Evolutionary conservation across 2,113 vertebrate genomes (phyloP).

Genomic region (Arizona elegans): DNA sequence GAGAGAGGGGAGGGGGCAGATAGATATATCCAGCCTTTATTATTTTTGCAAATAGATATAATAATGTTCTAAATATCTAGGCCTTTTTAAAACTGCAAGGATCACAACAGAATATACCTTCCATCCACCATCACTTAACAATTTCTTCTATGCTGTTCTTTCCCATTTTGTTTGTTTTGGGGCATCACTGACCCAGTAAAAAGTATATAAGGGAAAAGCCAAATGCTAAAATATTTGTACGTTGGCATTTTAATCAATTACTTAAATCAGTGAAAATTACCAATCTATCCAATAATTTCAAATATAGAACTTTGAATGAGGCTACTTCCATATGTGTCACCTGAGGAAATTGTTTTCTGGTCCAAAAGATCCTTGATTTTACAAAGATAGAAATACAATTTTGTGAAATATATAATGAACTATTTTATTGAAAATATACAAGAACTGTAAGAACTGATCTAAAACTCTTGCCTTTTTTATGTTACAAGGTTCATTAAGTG

Average conservation of each 20-base stretch:
- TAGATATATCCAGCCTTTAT: too few species aligned
- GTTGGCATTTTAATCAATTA: background rate
- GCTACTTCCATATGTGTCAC: background rate
- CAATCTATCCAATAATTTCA: background rate
- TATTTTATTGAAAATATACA: background rate
- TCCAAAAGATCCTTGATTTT: background rate
- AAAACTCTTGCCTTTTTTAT: background rate
- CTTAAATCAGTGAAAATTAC: background rate
- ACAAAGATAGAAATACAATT: background rate
- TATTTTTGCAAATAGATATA: too few species aligned
- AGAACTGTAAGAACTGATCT: background rate
- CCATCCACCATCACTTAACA: too few species aligned
- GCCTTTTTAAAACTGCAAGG: too few species aligned
- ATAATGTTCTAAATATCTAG: too few species aligned
- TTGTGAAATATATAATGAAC: background rate
- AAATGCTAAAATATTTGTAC: background rate
- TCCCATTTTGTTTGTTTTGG: background rate
- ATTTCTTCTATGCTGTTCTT: background rate
- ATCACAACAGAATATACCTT: too few species aligned
- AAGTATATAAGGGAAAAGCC: background rate
- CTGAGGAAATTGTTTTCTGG: background rate
- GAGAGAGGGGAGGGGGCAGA: too few species aligned
- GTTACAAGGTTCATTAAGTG: background rate
- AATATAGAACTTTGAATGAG: background rate
- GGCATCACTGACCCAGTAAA: background rate